phyloP scores from a whole-genome alignment of 2,888 invertebrate genomes.

The Melitaea athalia region DNA sequence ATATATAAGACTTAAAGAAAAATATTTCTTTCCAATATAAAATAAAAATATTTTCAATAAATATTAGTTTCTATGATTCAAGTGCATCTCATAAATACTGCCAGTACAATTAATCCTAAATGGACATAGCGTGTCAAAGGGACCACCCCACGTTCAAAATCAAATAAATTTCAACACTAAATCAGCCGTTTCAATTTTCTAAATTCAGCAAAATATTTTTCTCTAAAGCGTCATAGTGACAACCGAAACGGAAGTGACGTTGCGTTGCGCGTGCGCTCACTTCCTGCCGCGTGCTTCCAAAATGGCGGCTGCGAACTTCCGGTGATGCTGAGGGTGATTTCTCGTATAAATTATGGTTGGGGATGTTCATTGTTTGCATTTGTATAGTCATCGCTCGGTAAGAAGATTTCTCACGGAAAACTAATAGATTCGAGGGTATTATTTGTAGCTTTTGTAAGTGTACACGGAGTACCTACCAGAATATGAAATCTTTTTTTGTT shows the following conservation, averaged over 20 bases:
- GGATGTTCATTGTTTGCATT: conserved; percentile 65
- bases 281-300: conserved; percentile 80
- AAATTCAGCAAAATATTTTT: conserved; percentile 65
- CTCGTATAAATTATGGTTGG: conserved; percentile 71
- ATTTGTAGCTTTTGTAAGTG: background rate
- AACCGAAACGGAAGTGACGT: conserved; percentile 68
- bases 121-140: conserved; percentile 13
- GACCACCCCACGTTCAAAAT: conserved; percentile 32
- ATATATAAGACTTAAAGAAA: too few species aligned
- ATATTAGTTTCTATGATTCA: too few species aligned
- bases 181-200: conserved; percentile 44
- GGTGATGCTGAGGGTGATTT: conserved; percentile 63
- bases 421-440: conserved; percentile 15
- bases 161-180: conserved; percentile 46
- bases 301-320: conserved; percentile 78
- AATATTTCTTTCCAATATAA: too few species aligned
- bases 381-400: conserved; percentile 57
- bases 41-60: too few species aligned
- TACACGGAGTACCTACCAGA: background rate
- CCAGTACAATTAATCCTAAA: background rate
- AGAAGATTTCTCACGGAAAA: conserved; percentile 40
- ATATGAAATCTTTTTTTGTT: background rate
- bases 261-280: conserved; percentile 75
- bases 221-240: conserved; percentile 66
- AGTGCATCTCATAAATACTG: background rate